Conservation (phyloP, 2,888 invertebrate genomes). For the Chrysina gloriosa region DNA sequence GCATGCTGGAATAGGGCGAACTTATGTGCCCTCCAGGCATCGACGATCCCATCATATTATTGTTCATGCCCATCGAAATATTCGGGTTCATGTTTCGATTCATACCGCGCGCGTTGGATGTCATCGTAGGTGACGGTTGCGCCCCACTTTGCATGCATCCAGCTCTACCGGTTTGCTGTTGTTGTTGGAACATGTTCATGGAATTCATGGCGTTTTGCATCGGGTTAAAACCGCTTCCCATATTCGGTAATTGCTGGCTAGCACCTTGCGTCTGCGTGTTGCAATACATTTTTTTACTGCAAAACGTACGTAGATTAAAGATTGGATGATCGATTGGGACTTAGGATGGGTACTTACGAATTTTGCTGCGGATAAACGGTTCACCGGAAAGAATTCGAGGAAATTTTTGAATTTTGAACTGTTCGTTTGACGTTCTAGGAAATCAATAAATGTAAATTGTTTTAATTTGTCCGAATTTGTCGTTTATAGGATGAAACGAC, state of each 20-base stretch:
- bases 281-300: background rate
- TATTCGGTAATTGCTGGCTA: background rate
- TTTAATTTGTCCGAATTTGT: too few relatives aligned
- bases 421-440: too few relatives aligned
- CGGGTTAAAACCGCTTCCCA: too few relatives aligned
- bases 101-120: background rate
- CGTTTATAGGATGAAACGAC: too few relatives aligned
- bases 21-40: background rate
- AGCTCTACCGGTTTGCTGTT: background rate
- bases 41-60: background rate
- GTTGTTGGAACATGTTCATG: background rate
- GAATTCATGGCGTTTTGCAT: background rate
- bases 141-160: background rate
- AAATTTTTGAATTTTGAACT: too few relatives aligned
- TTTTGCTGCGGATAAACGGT: too few relatives aligned
- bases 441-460: too few relatives aligned
- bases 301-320: too few relatives aligned
- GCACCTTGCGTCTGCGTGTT: background rate
- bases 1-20: background rate
- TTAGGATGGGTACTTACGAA: background rate
- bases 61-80: background rate
- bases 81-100: background rate
- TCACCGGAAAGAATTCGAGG: too few relatives aligned
- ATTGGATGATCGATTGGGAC: background rate
- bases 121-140: background rate